Evolutionary conservation across 2,888 invertebrate genomes (phyloP), one percentile per base, ranked within the genome.

Genomic region (Torymus texanus): DNA sequence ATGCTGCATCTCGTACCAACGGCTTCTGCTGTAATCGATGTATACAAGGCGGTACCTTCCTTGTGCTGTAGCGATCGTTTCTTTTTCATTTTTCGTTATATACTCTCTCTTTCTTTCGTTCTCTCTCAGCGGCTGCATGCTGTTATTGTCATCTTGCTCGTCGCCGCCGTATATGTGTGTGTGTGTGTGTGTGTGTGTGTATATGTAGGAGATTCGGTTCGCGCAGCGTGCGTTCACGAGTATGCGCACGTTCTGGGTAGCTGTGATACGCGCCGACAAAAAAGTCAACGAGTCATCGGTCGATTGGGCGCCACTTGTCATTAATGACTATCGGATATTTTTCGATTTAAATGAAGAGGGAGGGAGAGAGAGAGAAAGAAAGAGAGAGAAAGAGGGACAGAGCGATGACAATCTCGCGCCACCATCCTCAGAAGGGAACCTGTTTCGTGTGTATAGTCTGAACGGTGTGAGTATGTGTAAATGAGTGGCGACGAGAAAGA

Each of bases 261-360:
- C 41, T 41, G 41, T 8, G 8, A 8, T 8, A 8, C 41, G 41
- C 50, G 55, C 55, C 82, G 78, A 85, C 86, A 87, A 89, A 89
- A 87, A 89, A 90, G 88, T 84, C 85, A 88, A 86, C 85, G 83
- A 89, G 88, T 90, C 90, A 89, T 90, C 86, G 75, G 24, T 84
- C 87, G 87, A 90, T 88, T 88, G 88, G 88, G 90, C 89, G 89
- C 90, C 90, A 90, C 89, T 90, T 90, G 90, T 89, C 90, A 88
- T 90, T 90, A 89, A 89, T 89, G 89, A 89, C 89, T 88, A 82
- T 85, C 85, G 85, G 85, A 84, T 88, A 84, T 78, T 81, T 87
- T 88, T 88, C 88, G 88, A 88, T 89, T 90, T 88, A 89, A 89
- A 89, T 90, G 72, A 71, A 66, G 70, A 88, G 83, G 41, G 41